Conservation (phyloP, 2,113 vertebrate genomes). For the Anoplopoma fimbria region DNA sequence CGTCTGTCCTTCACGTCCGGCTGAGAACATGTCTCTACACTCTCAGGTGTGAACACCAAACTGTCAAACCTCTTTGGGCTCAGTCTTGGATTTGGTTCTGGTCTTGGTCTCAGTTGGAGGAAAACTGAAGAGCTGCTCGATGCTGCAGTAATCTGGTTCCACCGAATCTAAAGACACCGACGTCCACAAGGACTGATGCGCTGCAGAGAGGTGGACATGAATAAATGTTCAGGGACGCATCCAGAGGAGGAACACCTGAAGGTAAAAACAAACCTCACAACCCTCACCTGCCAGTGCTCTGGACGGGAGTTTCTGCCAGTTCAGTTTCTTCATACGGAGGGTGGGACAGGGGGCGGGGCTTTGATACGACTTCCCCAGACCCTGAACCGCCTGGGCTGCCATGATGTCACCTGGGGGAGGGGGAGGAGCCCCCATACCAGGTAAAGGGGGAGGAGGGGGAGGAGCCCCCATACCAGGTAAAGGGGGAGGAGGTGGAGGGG, state of each 20-base stretch:
- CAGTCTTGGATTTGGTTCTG: conserved; percentile 80
- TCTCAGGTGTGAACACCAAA: not conserved
- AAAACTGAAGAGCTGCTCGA: conserved; percentile 92
- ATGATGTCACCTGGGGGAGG: conserved; percentile 75
- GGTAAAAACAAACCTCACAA: too few relatives aligned
- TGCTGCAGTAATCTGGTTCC: conserved; percentile 91
- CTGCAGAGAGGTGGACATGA: conserved; percentile 66
- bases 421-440: conserved; percentile 34
- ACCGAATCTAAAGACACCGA: conserved; percentile 65
- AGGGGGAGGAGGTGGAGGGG: conserved; percentile 44
- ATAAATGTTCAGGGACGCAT: too few relatives aligned
- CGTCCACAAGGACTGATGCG: conserved; percentile 89
- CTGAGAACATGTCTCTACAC: too few relatives aligned
- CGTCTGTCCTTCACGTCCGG: not conserved
- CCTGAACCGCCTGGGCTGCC: conserved; percentile 64
- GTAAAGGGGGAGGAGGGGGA: conserved; percentile 57
- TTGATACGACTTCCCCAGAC: conserved; percentile 64
- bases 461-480: not conserved
- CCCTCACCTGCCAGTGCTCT: conserved; percentile 83
- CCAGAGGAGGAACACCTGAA: too few relatives aligned
- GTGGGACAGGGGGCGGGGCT: conserved; percentile 81
- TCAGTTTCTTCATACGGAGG: conserved; percentile 93
- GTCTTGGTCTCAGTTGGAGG: conserved; percentile 86
- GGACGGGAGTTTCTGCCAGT: conserved; percentile 92
- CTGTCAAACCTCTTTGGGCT: conserved; percentile 87